Evolutionary conservation across 2,797 vertebrate genomes (phyloP).

Genomic region (Notolabrus celidotus): DNA sequence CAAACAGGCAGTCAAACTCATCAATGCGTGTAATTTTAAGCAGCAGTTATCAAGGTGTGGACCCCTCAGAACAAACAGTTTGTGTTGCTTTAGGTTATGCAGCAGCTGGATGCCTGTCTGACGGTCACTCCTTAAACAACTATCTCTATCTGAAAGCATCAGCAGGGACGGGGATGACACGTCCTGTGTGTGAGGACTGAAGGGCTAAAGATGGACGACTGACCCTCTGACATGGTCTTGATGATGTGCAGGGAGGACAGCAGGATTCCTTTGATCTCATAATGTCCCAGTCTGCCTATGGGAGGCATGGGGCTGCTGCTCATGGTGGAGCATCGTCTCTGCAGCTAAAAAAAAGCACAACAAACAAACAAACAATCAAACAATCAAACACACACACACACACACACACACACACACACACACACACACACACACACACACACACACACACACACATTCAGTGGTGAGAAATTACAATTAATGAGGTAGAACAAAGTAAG

Average conservation of each 20-base stretch:
- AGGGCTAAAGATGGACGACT: conserved; percentile 44
- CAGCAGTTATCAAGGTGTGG: not conserved
- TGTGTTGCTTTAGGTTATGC: not conserved
- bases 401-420: too few relatives aligned
- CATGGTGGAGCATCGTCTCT: conserved; percentile 89
- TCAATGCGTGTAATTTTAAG: not conserved
- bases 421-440: too few relatives aligned
- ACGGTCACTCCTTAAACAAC: too few relatives aligned
- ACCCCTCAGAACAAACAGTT: not conserved
- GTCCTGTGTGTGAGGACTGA: not conserved
- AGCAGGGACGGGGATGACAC: too few relatives aligned
- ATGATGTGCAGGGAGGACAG: conserved; percentile 93
- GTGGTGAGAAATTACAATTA: too few relatives aligned
- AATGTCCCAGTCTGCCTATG: conserved; percentile 88
- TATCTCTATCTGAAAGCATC: too few relatives aligned
- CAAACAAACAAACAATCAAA: not conserved
- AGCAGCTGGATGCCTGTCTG: not conserved
- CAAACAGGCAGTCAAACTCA: conserved; percentile 22
- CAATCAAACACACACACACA: not conserved
- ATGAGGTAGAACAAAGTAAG: not conserved
- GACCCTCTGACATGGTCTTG: conserved; percentile 95
- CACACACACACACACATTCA: too few relatives aligned
- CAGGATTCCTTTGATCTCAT: conserved; percentile 94
- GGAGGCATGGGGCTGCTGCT: conserved; percentile 85
- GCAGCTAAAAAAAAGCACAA: conserved; percentile 79